A percentile compares a stretch with the other conserved stretches of the same genome.
Evolutionary conservation across 37 sponge, comb jelly and placozoan species (phyloP).

Genomic region (Dysidea cf. avara): DNA sequence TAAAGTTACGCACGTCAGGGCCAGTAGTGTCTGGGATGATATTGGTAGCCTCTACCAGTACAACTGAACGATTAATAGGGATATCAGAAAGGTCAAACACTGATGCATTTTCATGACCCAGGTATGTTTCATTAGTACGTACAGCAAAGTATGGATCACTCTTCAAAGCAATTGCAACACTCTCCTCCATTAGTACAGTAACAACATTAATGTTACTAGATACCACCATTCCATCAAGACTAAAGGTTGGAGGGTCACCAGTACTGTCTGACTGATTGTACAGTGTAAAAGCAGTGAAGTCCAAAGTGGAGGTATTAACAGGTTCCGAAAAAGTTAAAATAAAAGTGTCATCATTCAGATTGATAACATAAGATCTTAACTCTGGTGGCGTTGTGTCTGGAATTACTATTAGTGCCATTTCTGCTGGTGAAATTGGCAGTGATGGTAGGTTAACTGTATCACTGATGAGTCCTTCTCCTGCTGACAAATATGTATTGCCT

Average conservation of each 20-base stretch:
- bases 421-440: background rate
- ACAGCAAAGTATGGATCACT: conserved; percentile 44
- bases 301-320: conserved; percentile 61
- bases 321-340: conserved; percentile 81
- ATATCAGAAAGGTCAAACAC: conserved; percentile 31
- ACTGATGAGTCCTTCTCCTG: conserved; percentile 20
- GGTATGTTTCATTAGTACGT: conserved; percentile 41
- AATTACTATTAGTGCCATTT: conserved; percentile 33
- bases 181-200: conserved; percentile 17
- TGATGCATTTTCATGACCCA: conserved; percentile 25
- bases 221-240: conserved; percentile 25
- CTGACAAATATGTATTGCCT: conserved; percentile 57
- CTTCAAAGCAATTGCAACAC: conserved; percentile 64
- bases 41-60: conserved; percentile 12
- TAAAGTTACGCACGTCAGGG: conserved; percentile 64
- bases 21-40: conserved; percentile 52
- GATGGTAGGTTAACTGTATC: conserved; percentile 58
- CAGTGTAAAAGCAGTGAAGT: conserved; percentile 48
- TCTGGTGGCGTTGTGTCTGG: conserved; percentile 62
- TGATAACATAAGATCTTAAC: conserved; percentile 44
- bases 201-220: conserved; percentile 53
- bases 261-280: conserved; percentile 29
- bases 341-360: conserved; percentile 42
- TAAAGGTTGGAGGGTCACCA: background rate
- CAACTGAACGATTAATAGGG: background rate